A percentile compares a stretch with the other conserved stretches of the same genome.
Evolutionary conservation across 2,888 invertebrate species (phyloP).

Genomic region (Parasteatoda lunata): DNA sequence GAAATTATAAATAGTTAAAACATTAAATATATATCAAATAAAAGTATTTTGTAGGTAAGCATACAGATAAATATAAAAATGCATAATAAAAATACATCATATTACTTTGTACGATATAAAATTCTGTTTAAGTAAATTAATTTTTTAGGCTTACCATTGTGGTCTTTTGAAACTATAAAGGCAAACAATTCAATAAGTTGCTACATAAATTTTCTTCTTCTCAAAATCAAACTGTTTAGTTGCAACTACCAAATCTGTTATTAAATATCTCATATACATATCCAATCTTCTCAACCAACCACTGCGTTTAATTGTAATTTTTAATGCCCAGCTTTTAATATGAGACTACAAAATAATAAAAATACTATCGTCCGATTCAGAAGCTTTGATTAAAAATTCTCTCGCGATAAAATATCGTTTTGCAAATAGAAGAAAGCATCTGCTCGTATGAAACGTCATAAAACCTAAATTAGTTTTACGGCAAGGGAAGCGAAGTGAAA

Average conservation of each 20-base stretch:
- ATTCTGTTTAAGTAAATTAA: too few species aligned
- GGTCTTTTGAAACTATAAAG: too few species aligned
- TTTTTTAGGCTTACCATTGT: too few species aligned
- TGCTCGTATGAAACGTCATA: slow-evolving; percentile 46
- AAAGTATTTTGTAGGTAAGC: too few species aligned
- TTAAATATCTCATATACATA: slow-evolving; percentile 37
- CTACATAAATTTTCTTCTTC: too few species aligned
- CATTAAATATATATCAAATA: too few species aligned
- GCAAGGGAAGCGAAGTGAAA: slow-evolving; percentile 1
- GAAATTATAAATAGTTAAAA: too few species aligned
- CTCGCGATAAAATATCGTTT: slow-evolving; percentile 44
- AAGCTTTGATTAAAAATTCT: slow-evolving; percentile 41
- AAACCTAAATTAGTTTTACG: slow-evolving; percentile 52
- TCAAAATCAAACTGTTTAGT: too few species aligned
- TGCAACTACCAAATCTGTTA: neutral
- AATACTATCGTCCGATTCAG: neutral
- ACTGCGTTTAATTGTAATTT: slow-evolving; percentile 2
- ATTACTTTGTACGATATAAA: too few species aligned
- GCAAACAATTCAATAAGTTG: too few species aligned
- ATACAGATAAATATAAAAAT: too few species aligned
- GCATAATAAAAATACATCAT: too few species aligned
- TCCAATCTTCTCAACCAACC: slow-evolving; percentile 2
- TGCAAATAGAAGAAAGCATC: slow-evolving; percentile 35
- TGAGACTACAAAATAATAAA: neutral
- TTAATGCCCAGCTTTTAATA: neutral